Evolutionary conservation across 2,888 invertebrate species (phyloP).

Genomic region (Leptarthrus brevirostris): DNA sequence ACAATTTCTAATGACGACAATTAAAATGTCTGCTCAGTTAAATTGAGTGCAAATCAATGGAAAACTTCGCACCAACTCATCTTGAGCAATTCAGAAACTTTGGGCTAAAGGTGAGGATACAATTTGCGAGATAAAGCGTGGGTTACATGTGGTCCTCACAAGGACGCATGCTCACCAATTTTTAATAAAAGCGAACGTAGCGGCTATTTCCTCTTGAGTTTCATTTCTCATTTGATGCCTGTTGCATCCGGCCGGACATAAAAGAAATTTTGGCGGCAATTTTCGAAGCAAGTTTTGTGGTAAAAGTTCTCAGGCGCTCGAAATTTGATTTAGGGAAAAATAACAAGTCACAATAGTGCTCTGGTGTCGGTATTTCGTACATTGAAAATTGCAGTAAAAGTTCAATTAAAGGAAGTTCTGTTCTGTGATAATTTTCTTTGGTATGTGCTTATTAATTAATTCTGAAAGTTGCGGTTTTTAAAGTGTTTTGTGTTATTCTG

Average conservation of each 20-base stretch:
- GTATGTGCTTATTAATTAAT: not conserved
- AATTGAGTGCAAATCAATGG: slow-evolving; percentile 48
- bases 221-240: slow-evolving; percentile 37
- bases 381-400: no score
- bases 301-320: no score
- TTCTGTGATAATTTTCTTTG: not conserved
- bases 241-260: slow-evolving; percentile 39
- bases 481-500: no score
- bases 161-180: slow-evolving; percentile 38
- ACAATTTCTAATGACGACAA: slow-evolving; percentile 37
- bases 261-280: slow-evolving; percentile 36
- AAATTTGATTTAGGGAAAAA: no score
- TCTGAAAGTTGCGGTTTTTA: no score
- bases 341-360: no score
- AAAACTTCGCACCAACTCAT: slow-evolving; percentile 24
- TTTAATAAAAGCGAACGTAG: slow-evolving; percentile 38
- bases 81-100: slow-evolving; percentile 5
- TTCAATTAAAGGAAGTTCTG: no score
- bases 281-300: not conserved
- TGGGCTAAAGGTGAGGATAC: not conserved
- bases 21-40: slow-evolving; percentile 28
- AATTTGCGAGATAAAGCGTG: slow-evolving; percentile 22
- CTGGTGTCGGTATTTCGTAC: no score
- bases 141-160: slow-evolving; percentile 5
- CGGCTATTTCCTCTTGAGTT: slow-evolving; percentile 27